Conservation (phyloP, 2,797 vertebrate genomes). For the Sciaenops ocellatus region DNA sequence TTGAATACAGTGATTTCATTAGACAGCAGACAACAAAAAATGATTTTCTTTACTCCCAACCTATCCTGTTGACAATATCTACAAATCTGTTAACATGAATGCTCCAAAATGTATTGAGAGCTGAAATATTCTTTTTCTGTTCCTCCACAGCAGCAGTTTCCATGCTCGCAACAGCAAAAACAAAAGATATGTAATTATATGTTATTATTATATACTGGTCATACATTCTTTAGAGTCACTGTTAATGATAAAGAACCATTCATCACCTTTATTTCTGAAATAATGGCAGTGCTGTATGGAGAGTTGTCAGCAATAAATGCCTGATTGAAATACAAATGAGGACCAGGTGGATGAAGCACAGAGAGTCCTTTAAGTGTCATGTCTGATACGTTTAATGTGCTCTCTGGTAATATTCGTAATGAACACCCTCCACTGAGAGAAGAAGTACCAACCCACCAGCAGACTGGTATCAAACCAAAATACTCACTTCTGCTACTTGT, state of each 20-base stretch:
- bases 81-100: background rate
- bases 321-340: conserved; percentile 56
- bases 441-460: conserved; percentile 42
- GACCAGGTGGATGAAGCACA: conserved; percentile 77
- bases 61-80: background rate
- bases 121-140: no score
- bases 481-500: background rate
- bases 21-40: background rate
- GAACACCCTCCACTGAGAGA: conserved; percentile 55
- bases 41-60: background rate
- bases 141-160: background rate
- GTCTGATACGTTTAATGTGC: conserved; percentile 75
- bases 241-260: background rate
- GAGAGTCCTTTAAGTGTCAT: conserved; percentile 75
- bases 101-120: background rate
- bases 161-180: background rate
- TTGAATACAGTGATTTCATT: conserved; percentile 14
- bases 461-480: background rate
- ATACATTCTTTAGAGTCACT: background rate
- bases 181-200: background rate
- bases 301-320: conserved; percentile 8
- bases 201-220: background rate
- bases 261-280: background rate
- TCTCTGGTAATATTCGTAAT: conserved; percentile 82
- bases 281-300: conserved; percentile 16